Conservation (phyloP, 2,113 vertebrate genomes). For the Ranitomeya imitator region DNA sequence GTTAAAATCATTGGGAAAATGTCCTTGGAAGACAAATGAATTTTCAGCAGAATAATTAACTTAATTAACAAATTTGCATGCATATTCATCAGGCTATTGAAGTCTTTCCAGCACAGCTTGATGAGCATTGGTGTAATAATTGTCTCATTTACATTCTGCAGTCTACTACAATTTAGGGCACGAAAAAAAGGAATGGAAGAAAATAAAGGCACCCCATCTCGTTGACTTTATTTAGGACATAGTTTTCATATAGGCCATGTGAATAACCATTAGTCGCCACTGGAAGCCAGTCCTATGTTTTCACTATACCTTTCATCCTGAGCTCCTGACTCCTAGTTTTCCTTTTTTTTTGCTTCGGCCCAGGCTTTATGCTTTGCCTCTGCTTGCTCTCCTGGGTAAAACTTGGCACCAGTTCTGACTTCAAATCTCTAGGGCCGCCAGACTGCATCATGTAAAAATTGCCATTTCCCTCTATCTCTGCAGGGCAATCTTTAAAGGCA, state of each 20-base stretch:
- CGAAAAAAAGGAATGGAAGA: slow-evolving; percentile 60
- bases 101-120: slow-evolving; percentile 99
- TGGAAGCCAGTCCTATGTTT: slow-evolving; percentile 60
- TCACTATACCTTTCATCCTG: slow-evolving; percentile 53
- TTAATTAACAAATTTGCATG: slow-evolving; percentile 99
- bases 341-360: slow-evolving; percentile 69
- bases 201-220: slow-evolving; percentile 70
- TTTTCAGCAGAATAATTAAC: slow-evolving; percentile 99
- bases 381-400: slow-evolving; percentile 92
- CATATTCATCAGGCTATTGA: slow-evolving; percentile 99
- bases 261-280: slow-evolving; percentile 59
- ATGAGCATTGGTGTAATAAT: slow-evolving; percentile 99
- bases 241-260: slow-evolving; percentile 62
- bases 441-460: slow-evolving; percentile 93
- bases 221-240: slow-evolving; percentile 75
- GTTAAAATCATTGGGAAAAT: slow-evolving; percentile 99
- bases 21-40: slow-evolving; percentile 99
- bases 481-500: slow-evolving; percentile 99
- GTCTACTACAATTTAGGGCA: slow-evolving; percentile 95
- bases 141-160: slow-evolving; percentile 99
- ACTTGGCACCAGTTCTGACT: slow-evolving; percentile 96
- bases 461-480: slow-evolving; percentile 91
- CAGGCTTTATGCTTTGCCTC: slow-evolving; percentile 77
- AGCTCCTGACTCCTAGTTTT: slow-evolving; percentile 51
- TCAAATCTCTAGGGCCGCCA: slow-evolving; percentile 97